Evolutionary conservation across 2,113 vertebrate genomes (phyloP).

Genomic region (Leucopsar rothschildi): DNA sequence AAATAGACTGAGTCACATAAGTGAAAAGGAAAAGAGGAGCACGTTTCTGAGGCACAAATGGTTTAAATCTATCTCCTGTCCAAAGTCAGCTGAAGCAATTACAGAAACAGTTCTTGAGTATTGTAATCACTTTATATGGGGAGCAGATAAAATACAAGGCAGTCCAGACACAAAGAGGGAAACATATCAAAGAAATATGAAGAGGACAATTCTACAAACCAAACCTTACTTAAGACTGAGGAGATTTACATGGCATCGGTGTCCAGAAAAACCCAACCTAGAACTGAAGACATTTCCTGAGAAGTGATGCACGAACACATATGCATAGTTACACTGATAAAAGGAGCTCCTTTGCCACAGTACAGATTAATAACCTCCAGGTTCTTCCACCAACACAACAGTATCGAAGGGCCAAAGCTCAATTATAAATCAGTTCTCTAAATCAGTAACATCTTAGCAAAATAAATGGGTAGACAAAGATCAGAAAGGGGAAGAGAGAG

Average conservation of each 20-base stretch:
- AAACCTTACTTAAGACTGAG: not conserved
- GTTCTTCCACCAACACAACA: not conserved
- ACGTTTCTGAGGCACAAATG: not conserved
- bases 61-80: not conserved
- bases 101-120: not conserved
- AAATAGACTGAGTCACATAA: not conserved
- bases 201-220: not conserved
- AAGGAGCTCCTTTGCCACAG: not conserved
- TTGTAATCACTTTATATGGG: not conserved
- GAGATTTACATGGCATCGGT: not conserved
- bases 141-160: not conserved
- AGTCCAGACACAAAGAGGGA: not conserved
- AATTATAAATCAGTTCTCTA: not conserved
- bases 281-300: not conserved
- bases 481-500: not conserved
- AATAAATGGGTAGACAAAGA: not conserved
- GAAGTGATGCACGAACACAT: not conserved
- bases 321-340: not conserved
- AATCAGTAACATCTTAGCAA: not conserved
- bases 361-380: not conserved
- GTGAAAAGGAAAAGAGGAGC: not conserved
- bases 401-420: not conserved
- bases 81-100: not conserved
- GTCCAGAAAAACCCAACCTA: not conserved
- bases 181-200: not conserved